Evolutionary conservation across 30 jellyfish, hydroid and myxozoan genomes (phyloP).

Genomic region (Aurelia sp.): DNA sequence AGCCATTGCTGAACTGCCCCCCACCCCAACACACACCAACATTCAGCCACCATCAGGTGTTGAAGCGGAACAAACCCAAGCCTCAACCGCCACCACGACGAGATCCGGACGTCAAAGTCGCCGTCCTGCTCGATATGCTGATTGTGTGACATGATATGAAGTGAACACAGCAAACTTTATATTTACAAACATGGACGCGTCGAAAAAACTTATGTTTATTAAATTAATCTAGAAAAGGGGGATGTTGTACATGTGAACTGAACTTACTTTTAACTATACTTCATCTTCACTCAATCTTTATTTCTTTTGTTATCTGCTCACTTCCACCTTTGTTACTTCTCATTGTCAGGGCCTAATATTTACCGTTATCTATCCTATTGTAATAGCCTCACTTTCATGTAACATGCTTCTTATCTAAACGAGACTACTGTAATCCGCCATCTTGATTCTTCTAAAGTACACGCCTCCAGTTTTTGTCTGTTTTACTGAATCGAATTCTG

Average conservation of each 20-base stretch:
- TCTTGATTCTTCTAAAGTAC: neutral
- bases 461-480: neutral
- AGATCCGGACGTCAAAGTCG: constrained; percentile 70
- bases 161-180: neutral
- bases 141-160: constrained; percentile 5
- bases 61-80: constrained; percentile 35
- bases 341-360: neutral
- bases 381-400: constrained; percentile 4
- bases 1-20: constrained; percentile 34
- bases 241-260: too few species aligned
- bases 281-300: neutral
- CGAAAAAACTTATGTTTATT: too few species aligned
- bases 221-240: too few species aligned
- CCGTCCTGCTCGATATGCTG: constrained; percentile 47
- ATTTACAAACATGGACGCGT: too few species aligned
- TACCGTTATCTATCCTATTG: neutral
- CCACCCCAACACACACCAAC: constrained; percentile 21
- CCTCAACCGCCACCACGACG: constrained; percentile 29
- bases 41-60: constrained; percentile 21
- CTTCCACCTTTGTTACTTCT: neutral
- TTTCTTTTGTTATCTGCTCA: neutral
- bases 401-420: neutral
- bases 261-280: neutral
- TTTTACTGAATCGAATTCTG: neutral
- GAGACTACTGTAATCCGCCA: neutral